Evolutionary conservation across 2,113 vertebrate species (phyloP).

Genomic region (Mobula hypostoma): DNA sequence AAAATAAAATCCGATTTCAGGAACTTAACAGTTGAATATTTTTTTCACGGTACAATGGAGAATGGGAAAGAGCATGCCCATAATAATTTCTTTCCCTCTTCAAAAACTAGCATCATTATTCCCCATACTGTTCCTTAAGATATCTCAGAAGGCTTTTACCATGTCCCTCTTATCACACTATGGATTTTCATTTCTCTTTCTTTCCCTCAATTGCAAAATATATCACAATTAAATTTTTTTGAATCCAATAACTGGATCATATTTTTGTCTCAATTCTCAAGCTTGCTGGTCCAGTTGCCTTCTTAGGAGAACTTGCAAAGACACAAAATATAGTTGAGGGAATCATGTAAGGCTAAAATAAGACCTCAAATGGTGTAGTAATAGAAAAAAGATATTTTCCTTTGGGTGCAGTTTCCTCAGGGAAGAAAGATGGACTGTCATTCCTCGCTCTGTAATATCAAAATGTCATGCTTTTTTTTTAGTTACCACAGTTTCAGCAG

Average conservation of each 20-base stretch:
- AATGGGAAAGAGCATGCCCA: not conserved
- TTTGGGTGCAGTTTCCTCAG: not conserved
- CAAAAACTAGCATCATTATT: not conserved
- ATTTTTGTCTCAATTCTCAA: not conserved
- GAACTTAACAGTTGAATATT: not conserved
- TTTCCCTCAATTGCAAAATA: not conserved
- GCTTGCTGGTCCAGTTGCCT: not conserved
- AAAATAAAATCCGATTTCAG: not conserved
- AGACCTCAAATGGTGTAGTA: not conserved
- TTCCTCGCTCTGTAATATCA: not conserved
- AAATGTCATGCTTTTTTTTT: not conserved
- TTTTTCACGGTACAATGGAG: not conserved
- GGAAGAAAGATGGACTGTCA: constrained; percentile 22
- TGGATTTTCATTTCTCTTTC: not conserved
- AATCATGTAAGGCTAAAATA: not conserved
- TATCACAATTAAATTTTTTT: not conserved
- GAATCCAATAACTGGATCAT: not conserved
- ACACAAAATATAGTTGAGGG: not conserved
- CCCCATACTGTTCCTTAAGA: not conserved
- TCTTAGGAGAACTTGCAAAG: not conserved
- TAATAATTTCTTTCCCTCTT: not conserved
- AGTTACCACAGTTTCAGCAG: not conserved
- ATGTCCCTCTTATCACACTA: not conserved
- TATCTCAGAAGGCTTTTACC: not conserved
- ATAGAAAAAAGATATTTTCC: not conserved